Conservation (phyloP, 2,113 vertebrate genomes). For the Fulica atra region DNA sequence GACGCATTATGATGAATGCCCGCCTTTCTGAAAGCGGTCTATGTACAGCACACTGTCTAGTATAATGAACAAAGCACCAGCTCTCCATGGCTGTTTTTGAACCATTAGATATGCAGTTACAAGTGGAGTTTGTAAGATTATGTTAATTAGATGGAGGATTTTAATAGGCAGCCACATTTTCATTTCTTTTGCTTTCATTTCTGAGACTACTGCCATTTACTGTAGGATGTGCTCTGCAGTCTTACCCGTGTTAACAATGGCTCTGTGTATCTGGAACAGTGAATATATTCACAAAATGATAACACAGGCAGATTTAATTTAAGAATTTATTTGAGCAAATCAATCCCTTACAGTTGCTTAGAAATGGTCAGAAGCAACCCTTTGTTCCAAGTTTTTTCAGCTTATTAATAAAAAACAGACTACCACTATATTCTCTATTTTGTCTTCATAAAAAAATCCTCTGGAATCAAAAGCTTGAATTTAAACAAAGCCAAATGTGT, state of each 20-base stretch:
- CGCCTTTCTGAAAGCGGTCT: background rate
- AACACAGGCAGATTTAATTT: slow-evolving; percentile 34
- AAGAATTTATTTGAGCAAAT: slow-evolving; percentile 45
- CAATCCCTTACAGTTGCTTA: slow-evolving; percentile 28
- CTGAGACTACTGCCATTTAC: slow-evolving; percentile 19
- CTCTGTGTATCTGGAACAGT: slow-evolving; percentile 49
- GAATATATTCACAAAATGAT: slow-evolving; percentile 54
- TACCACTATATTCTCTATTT: slow-evolving; percentile 3
- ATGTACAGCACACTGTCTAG: background rate
- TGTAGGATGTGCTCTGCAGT: background rate
- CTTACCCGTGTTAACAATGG: background rate
- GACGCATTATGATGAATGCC: background rate
- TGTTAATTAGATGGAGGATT: slow-evolving; percentile 45
- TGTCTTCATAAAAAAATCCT: background rate
- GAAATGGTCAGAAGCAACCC: slow-evolving; percentile 24
- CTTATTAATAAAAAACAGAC: slow-evolving; percentile 10
- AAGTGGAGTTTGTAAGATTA: slow-evolving; percentile 33
- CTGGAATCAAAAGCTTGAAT: background rate
- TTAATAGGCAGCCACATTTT: slow-evolving; percentile 41
- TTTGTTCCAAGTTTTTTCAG: background rate
- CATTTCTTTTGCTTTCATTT: slow-evolving; percentile 27
- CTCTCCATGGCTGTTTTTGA: background rate
- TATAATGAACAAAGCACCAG: background rate
- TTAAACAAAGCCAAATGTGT: slow-evolving; percentile 23
- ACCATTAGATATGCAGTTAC: background rate